These are phyloP conservation scores for Microctenopoma lineatum DNA, from an alignment of 2,797 vertebrate genomes.

Conservation along the genomic window DNA sequence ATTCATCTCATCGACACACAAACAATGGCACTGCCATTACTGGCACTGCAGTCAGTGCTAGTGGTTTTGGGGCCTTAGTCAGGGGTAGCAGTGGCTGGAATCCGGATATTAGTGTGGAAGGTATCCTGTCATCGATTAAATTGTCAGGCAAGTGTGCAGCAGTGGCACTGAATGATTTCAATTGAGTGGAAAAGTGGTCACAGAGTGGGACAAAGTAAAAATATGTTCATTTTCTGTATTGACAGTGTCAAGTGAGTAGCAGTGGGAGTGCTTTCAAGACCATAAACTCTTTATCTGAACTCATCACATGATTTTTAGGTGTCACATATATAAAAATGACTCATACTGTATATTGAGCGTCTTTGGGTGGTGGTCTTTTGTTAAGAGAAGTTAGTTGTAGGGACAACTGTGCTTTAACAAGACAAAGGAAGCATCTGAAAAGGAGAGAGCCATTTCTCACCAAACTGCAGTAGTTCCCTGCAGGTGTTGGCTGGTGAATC, in stretches of 20 bases:
- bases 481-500: slow-evolving; percentile 37
- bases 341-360: no score
- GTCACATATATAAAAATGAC: no score
- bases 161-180: neutral
- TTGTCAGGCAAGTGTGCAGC: neutral
- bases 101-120: neutral
- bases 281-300: no score
- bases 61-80: neutral
- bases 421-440: neutral
- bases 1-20: slow-evolving; percentile 24
- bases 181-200: no score
- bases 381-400: neutral
- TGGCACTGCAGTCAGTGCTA: neutral
- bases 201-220: no score
- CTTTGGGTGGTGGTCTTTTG: no score
- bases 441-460: slow-evolving; percentile 14
- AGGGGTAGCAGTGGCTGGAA: neutral
- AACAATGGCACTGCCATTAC: neutral
- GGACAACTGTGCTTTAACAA: neutral
- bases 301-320: no score
- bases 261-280: no score
- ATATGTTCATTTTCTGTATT: no score
- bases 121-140: neutral
- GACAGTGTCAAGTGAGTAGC: no score
- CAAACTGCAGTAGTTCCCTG: slow-evolving; percentile 47